Base-by-base conservation (phyloP, 2,113 vertebrate species). In the Passer domesticus region DNA sequence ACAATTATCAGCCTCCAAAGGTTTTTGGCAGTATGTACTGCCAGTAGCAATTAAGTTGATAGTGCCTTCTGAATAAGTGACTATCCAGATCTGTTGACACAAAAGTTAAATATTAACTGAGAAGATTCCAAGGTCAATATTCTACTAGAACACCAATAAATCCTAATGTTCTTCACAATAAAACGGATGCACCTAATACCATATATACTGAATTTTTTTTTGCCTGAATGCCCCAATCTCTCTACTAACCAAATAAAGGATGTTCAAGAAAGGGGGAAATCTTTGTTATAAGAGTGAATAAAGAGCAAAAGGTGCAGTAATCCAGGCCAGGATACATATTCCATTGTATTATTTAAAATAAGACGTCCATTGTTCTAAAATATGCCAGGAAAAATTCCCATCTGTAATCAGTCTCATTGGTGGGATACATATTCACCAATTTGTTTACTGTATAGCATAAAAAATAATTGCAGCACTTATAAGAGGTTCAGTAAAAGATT, bases 61-160 rank as follows among this genome's bases (percentile, higher is more conserved):
- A 86, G 21, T 72, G 82, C 83, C 49, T 90, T 88, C 55, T 88
- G 47, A 83, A 59, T 83, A 90, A 87, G 72, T 73, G 39, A 63
- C 67, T 86, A 59, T 82, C 33, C 67, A 91, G 67, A 80, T 56
- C n/a, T 86, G 91, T 86, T 83, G 90, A 94, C 56, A 33, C 23
- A 52, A 15, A 67, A 59, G 50, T 82, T 77, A 88, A 93, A 83
- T 74, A 88, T 74, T 77, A 90, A 83, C 63, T 89, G 39, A 95
- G 35, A 28, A 90, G 39, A 74, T 49, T 50, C 64, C 60, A 83
- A 94, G 90, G 72, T 91, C 67, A 94, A 70, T 85, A 94, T 85
- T 86, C 10, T 64, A 30, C 47, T 55, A 52, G 13, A 86, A 15
- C 28, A 88, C 50, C 14, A 52, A 56, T 93, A 92, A 94, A 88